Evolutionary conservation across 2,797 vertebrate species (phyloP), one percentile per base, ranked within the genome.

Genomic region (Labroides dimidiatus): DNA sequence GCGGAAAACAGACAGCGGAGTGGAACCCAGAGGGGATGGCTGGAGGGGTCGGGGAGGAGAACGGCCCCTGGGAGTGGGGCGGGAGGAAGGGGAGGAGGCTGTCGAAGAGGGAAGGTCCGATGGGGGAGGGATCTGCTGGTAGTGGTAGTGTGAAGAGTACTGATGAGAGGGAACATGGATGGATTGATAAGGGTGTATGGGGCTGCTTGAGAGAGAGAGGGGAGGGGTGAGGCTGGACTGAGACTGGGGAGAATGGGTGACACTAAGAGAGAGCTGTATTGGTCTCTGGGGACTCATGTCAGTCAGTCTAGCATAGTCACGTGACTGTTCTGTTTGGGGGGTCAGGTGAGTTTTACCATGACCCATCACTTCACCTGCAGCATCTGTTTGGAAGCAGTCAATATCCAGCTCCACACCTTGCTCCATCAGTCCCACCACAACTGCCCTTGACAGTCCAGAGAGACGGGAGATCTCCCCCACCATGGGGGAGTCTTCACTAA

Each of bases 351-450:
- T 69, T 81, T 84, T 87, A 72, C 47, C 73, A 47, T 82, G 91
- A 66, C 69, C 64, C 81, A 76, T 89, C 77, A 54, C 80, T 77
- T 90, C 86, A 7, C 80, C 84, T 76, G 85, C 58, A 13, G 80
- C 23, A 36, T 94, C 92, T 3, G 78, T 87, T 69, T 87, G 87
- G 65, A 95, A 95, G 74, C 93, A 95, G 65, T 95, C 94, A 0
- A 94, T 86, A 54, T 95, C 94, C 48, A 95, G 81, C 78, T 95
- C 94, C 47, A 94, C 94, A 0, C 94, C 94, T 80, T 95, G 94
- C 70, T 95, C 93, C 93, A 95, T 94, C 49, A 95, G 89, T 45
- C 93, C 93, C 0, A 94, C 88, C 51, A 95, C 94, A 20, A 94
- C 93, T 2, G 94, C 84, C 78, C 87, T 82, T 3, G 94, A 92